A percentile compares a stretch with the other conserved stretches of the same genome.
Evolutionary conservation across 2,113 vertebrate genomes (phyloP).

Genomic region (Petroica traversi): DNA sequence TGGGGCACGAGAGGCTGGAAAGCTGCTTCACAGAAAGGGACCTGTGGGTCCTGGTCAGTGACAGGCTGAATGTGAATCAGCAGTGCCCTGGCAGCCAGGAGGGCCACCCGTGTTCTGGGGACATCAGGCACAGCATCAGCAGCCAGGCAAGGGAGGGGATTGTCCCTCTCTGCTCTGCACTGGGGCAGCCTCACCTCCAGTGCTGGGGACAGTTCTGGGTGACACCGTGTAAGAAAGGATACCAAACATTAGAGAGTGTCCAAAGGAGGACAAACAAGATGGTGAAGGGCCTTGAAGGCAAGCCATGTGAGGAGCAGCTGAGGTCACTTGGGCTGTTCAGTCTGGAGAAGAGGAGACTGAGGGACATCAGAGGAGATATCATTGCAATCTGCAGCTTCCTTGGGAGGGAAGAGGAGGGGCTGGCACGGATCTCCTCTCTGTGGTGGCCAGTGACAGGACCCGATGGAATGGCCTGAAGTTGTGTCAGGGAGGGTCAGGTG

Average conservation of each 20-base stretch:
- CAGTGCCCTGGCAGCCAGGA: not conserved
- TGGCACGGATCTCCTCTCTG: not conserved
- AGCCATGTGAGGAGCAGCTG: not conserved
- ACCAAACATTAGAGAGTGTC: not conserved
- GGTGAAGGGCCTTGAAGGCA: not conserved
- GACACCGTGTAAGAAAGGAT: not conserved
- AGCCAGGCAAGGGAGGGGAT: fast-evolving
- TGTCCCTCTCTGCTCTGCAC: fast-evolving
- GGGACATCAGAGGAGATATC: no score
- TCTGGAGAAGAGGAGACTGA: not conserved
- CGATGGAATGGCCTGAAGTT: not conserved
- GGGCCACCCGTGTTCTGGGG: fast-evolving
- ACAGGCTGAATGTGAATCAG: fast-evolving
- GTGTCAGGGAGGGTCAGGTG: not conserved
- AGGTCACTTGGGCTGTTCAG: not conserved
- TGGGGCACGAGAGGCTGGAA: not conserved
- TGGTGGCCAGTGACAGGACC: not conserved
- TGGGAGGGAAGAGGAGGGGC: fast-evolving
- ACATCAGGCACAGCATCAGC: fast-evolving
- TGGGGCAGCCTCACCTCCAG: fast-evolving
- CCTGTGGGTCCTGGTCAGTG: not conserved
- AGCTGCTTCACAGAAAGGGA: not conserved
- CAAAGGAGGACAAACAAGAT: not conserved
- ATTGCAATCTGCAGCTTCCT: not conserved
- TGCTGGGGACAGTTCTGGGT: not conserved